Conservation (phyloP, 2,797 vertebrate genomes). For the Xenops minutus region DNA sequence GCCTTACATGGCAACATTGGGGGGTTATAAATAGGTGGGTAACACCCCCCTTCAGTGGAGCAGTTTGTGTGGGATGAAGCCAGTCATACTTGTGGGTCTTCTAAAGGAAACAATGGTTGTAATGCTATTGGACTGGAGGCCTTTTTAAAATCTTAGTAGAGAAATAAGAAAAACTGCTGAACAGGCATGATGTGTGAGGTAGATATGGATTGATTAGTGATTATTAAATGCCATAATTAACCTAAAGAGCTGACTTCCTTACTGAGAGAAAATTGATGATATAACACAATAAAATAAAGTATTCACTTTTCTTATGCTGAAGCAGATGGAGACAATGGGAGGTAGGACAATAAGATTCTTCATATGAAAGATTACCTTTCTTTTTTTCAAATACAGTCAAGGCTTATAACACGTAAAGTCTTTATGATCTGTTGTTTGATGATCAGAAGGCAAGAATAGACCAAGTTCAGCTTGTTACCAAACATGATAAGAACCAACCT, state of each 20-base stretch:
- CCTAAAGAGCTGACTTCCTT: neutral
- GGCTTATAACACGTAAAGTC: neutral
- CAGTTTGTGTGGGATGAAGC: slow-evolving; percentile 28
- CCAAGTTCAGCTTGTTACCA: neutral
- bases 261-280: neutral
- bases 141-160: neutral
- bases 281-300: neutral
- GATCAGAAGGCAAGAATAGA: slow-evolving; percentile 28
- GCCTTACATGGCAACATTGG: slow-evolving; percentile 11
- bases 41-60: slow-evolving; percentile 26
- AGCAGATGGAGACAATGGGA: neutral
- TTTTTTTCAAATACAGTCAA: neutral
- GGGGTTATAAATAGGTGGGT: slow-evolving; percentile 44
- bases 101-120: slow-evolving; percentile 59
- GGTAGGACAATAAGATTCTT: neutral
- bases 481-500: neutral
- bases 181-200: slow-evolving; percentile 1
- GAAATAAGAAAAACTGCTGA: slow-evolving; percentile 8
- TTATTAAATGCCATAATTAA: neutral
- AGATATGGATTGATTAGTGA: neutral
- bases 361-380: neutral
- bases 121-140: neutral
- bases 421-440: slow-evolving; percentile 16
- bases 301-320: neutral
- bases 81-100: slow-evolving; percentile 19